phyloP scores from a whole-genome alignment of 2,888 invertebrate species.

The Ophraella communa region DNA sequence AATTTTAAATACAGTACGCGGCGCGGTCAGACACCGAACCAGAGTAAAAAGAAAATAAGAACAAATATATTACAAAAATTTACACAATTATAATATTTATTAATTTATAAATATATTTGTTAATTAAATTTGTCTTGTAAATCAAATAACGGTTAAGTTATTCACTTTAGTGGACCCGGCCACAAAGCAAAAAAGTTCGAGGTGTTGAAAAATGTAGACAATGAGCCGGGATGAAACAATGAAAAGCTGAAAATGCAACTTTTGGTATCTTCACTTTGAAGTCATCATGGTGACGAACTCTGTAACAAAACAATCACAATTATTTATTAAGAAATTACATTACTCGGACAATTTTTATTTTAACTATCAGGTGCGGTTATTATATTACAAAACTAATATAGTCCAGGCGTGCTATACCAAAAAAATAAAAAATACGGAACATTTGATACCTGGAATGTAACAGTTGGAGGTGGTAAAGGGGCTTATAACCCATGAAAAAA shows the following conservation, averaged over 20 bases:
- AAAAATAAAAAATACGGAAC: no score
- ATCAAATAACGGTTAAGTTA: conserved; percentile 58
- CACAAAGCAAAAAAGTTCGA: conserved; percentile 57
- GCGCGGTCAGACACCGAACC: conserved; percentile 19
- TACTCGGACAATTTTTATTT: background rate
- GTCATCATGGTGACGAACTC: conserved; percentile 99
- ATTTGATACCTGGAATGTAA: no score
- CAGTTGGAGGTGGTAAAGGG: no score
- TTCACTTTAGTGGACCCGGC: conserved; percentile 58
- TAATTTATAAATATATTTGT: conserved; percentile 58
- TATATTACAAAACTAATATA: background rate
- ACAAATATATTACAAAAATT: conserved; percentile 62
- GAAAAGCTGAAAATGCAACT: conserved; percentile 61
- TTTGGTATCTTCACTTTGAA: conserved; percentile 91
- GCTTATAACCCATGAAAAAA: no score
- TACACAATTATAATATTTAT: conserved; percentile 60
- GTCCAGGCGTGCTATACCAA: no score
- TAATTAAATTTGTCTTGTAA: conserved; percentile 57
- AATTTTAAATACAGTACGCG: conserved; percentile 50
- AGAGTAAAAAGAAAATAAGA: conserved; percentile 38
- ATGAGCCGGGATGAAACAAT: conserved; percentile 61
- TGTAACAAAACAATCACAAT: conserved; percentile 66
- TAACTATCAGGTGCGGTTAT: background rate
- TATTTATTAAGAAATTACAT: no score
- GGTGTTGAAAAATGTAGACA: conserved; percentile 55